These are phyloP conservation scores for Calliphora vomitoria DNA, from an alignment of 2,888 invertebrate genomes.

Conservation along the genomic window DNA sequence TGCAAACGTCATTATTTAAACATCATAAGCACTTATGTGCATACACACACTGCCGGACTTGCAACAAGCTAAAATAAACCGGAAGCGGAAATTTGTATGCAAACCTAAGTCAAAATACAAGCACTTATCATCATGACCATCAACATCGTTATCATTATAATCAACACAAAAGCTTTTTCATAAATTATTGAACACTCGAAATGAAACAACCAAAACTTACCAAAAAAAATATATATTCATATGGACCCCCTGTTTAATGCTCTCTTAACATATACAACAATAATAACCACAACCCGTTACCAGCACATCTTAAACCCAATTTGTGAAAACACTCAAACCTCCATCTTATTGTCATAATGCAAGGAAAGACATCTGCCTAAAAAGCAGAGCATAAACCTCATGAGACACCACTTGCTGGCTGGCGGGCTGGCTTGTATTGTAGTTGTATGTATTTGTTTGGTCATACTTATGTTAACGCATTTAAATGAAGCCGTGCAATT, in stretches of 20 bases:
- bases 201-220: conserved; percentile 51
- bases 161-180: conserved; percentile 50
- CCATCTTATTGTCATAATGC: not conserved
- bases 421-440: conserved; percentile 11
- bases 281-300: conserved; percentile 14
- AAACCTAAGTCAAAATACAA: conserved; percentile 26
- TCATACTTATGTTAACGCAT: conserved; percentile 63
- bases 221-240: not conserved
- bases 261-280: conserved; percentile 1
- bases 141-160: conserved; percentile 47
- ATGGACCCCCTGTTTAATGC: conserved; percentile 6
- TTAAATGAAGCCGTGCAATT: conserved; percentile 73
- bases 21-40: not conserved
- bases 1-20: conserved; percentile 34
- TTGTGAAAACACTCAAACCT: conserved; percentile 17
- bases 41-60: not conserved
- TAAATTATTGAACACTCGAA: conserved; percentile 59
- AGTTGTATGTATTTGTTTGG: conserved; percentile 9
- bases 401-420: conserved; percentile 42
- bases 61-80: conserved; percentile 12
- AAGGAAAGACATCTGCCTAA: conserved; percentile 3
- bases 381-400: conserved; percentile 21
- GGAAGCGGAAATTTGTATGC: conserved; percentile 57
- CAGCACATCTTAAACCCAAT: conserved; percentile 37
- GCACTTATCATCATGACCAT: conserved; percentile 41